Evolutionary conservation across 2,113 vertebrate species (phyloP).

Genomic region (Lipophrys pholis): DNA sequence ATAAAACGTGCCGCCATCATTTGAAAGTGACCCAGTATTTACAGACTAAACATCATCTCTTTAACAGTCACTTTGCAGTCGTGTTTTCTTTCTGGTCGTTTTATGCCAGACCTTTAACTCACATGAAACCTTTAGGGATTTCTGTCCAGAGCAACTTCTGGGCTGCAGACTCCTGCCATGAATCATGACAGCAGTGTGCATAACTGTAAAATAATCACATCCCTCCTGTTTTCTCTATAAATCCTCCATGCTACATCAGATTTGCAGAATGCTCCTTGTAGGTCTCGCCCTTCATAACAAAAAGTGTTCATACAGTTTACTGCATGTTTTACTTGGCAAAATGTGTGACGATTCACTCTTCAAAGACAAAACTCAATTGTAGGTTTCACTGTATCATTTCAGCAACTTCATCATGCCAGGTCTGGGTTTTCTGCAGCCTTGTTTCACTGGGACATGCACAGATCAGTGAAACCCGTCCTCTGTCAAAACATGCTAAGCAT

Average conservation of each 20-base stretch:
- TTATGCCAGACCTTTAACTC: not conserved
- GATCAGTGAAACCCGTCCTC: not conserved
- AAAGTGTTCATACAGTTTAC: not conserved
- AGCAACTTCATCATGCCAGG: slow-evolving; percentile 8
- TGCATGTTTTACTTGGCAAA: slow-evolving; percentile 23
- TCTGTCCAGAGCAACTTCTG: not conserved
- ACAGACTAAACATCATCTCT: not conserved
- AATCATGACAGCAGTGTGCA: not conserved
- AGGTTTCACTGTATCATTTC: slow-evolving; percentile 24
- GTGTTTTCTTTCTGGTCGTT: not conserved
- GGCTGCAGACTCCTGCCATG: not conserved
- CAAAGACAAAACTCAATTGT: slow-evolving; percentile 9
- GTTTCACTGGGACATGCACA: not conserved
- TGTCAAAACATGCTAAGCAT: slow-evolving; percentile 1
- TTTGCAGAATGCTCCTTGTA: not conserved
- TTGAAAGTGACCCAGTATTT: slow-evolving; percentile 1
- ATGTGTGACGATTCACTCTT: slow-evolving; percentile 11
- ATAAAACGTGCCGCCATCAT: slow-evolving; percentile 14
- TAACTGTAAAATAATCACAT: not conserved
- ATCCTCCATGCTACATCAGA: not conserved
- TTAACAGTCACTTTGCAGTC: not conserved
- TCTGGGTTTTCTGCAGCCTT: not conserved
- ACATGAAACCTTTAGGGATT: not conserved
- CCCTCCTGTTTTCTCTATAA: not conserved
- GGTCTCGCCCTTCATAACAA: not conserved